Base-by-base conservation (phyloP, 2,113 vertebrate species). In the Toxotes chatareus region DNA sequence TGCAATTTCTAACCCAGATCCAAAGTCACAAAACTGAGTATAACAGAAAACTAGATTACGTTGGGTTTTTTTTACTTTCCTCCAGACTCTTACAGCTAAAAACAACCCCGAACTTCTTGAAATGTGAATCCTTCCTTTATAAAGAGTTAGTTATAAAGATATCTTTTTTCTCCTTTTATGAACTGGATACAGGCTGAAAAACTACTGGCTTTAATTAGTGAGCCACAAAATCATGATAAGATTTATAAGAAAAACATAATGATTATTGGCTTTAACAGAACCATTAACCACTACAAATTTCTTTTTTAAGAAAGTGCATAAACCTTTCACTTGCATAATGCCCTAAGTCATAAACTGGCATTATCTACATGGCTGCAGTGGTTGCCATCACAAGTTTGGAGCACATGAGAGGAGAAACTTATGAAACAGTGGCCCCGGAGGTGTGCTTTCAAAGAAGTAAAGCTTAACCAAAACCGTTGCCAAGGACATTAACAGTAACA, bases 321-420 rank as follows among this genome's bases (percentile, higher is more conserved):
- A 62, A 31, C 27, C 6, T 19, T 63, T 70, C 16, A 40, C 31
- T 82, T 64, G 27, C 7, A 78, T 61, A 47, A 72, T 17, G 4
- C 49, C 31, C 11, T 9, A 51, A 40, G 21, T 36, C 31, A 72
- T 83, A 64, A 68, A 27, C 16, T 46, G 34, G 11, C 42, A 32
- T 31, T 5, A 79, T 53, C 72, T 80, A 40, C 74, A 77, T 44
- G 38, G 38, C 44, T 67, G 55, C 31, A 46, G 46, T 31, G 27
- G 68, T 69, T 60, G 70, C 3, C 42, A 36, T 89, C 86, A 93
- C 89, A 91, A 86, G 88, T 62, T 73, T 60, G 42, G 80, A 88
- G 46, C 86, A 80, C 85, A 86, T 86, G 81, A 83, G 65, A 67
- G 27, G 27, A 64, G 27, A 40, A 66, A 73, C 76, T 61, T 72